These are phyloP conservation scores for Zapus hudsonius DNA, from an alignment of 2,113 vertebrate species.

Conservation along the genomic window DNA sequence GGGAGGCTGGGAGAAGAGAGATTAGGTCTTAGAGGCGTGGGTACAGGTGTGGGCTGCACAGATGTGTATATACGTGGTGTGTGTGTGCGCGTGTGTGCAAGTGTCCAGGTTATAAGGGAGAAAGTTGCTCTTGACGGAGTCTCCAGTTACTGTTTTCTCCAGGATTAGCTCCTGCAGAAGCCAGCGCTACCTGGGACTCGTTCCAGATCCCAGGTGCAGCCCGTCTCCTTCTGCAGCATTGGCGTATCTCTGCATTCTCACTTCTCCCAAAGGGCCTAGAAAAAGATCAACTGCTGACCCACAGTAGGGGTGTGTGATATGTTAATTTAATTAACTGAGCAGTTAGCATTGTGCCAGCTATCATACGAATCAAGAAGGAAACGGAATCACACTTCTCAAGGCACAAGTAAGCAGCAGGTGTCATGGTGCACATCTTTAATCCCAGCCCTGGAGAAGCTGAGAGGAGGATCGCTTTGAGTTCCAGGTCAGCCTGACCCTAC, in stretches of 20 bases:
- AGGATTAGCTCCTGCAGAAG: not conserved
- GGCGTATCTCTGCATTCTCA: not conserved
- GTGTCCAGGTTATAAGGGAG: fast-evolving
- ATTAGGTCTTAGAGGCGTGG: not conserved
- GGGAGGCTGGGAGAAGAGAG: not conserved
- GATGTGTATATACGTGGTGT: fast-evolving
- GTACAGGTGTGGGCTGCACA: fast-evolving
- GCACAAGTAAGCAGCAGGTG: too few relatives aligned
- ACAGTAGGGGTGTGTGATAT: fast-evolving
- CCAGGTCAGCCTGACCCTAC: too few relatives aligned
- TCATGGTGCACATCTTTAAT: too few relatives aligned
- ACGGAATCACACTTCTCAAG: not conserved
- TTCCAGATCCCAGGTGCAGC: not conserved
- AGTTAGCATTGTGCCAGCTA: not conserved
- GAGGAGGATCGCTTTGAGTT: too few relatives aligned
- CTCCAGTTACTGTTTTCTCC: not conserved
- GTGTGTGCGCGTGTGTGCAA: not conserved
- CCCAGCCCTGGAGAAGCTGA: too few relatives aligned
- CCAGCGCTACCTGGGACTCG: not conserved
- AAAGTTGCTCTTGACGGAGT: not conserved
- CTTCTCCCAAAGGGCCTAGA: not conserved
- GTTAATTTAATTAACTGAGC: too few relatives aligned
- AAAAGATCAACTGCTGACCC: not conserved
- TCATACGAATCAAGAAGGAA: not conserved
- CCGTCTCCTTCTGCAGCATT: not conserved